Evolutionary conservation across 2,113 vertebrate species (phyloP).

Genomic region (Oreochromis spilurus): DNA sequence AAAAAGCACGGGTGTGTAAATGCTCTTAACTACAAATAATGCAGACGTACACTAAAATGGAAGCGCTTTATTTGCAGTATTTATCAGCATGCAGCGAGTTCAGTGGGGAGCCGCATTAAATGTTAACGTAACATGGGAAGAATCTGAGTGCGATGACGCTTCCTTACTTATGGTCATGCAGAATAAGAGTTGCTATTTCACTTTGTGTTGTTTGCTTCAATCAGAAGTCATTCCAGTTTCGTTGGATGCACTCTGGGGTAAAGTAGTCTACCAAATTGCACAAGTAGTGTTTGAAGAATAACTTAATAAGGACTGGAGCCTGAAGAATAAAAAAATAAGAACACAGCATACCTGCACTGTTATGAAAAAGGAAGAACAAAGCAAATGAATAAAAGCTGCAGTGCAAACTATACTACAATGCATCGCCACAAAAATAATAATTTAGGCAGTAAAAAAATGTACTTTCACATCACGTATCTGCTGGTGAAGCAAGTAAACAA

Average conservation of each 20-base stretch:
- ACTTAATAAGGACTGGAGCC: background rate
- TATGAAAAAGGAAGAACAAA: background rate
- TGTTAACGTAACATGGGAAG: background rate
- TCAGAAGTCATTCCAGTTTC: background rate
- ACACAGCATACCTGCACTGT: background rate
- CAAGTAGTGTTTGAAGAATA: background rate
- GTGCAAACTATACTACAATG: background rate
- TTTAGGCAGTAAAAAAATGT: background rate
- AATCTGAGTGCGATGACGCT: background rate
- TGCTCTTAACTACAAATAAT: conserved; percentile 11
- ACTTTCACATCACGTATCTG: background rate
- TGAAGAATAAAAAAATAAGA: background rate
- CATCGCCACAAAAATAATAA: background rate
- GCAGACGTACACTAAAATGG: background rate
- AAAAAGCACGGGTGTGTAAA: background rate
- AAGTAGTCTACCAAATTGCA: background rate
- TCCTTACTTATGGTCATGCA: background rate
- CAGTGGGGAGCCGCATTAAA: conserved; percentile 11
- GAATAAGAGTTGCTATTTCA: background rate
- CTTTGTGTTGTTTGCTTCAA: background rate
- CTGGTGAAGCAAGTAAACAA: background rate
- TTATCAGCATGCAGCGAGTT: conserved; percentile 5
- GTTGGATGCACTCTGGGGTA: background rate
- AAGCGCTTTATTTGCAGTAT: conserved; percentile 31
- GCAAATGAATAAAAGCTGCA: background rate